Evolutionary conservation across 2,888 invertebrate species (phyloP), one percentile per base, ranked within the genome.

Genomic region (Muschampia plurimacula): DNA sequence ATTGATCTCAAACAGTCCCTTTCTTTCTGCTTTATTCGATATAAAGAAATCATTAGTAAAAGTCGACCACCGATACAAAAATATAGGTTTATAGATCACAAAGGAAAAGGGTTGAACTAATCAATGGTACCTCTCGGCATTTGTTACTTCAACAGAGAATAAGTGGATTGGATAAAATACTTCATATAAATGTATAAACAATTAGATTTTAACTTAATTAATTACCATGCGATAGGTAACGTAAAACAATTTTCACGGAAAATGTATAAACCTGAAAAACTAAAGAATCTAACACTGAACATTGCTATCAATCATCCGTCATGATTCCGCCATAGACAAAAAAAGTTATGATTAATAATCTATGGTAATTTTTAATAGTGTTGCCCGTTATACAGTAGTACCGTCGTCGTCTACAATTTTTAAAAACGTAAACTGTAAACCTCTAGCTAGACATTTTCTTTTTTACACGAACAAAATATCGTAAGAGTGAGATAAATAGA

Each of bases 81-180:
- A 84, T 84, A 83, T 83, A 81, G 80, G 77, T 85, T 90, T 81
- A 84, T 87, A 87, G 88, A 90, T 90, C 93, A 93, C 93, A 94
- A 94, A 94, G 93, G 90, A 93, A 92, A 46, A 90, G 84, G 87
- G 86, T 84, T 78, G 76, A 55, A 67, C 67, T 72, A 36, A 44
- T 52, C 52, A 22, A 22, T 55, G 6, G 39, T 4, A 7, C 4
- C 6, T 60, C 71, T 46, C 72, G 67, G 72, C 72, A 44, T 67
- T 63, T 57, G 46, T 62, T 55, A 52, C 62, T 55, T 57, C 57
- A 13, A 46, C 49, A 44, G 60, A 66, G 63, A 67, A 22, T 22
- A 46, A 41, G 22, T 39, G 44, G 39, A 62, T 28, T 13, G 7
- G 9, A 49, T 15, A 12, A 67, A 57, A 67, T 57, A 67, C 62